Percentiles rank a stretch among this genome's conserved stretches.
Conservation (phyloP, 2,797 vertebrate genomes). For the Enteromius fasciolatus region DNA sequence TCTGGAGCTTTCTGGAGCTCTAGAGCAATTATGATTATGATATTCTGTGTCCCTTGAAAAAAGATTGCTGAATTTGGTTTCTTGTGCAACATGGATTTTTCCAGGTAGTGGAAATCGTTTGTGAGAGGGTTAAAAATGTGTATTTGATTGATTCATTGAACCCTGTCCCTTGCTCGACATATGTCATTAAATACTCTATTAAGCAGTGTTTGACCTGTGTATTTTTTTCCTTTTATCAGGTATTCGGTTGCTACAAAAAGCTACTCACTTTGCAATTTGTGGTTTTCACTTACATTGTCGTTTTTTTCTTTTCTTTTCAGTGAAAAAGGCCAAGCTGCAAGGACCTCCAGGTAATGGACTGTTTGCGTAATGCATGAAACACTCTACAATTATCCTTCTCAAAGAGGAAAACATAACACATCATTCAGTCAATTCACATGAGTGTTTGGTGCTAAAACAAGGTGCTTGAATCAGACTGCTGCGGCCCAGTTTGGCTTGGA, state of each 20-base stretch:
- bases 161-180: background rate
- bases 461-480: constrained; percentile 19
- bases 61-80: background rate
- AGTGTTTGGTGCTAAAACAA: constrained; percentile 27
- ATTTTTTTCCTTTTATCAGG: background rate
- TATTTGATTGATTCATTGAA: background rate
- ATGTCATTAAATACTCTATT: background rate
- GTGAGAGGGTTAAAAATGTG: background rate
- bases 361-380: constrained; percentile 9
- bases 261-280: background rate
- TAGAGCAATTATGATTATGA: background rate
- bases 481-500: constrained; percentile 69
- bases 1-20: background rate
- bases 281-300: constrained; percentile 46
- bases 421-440: constrained; percentile 1
- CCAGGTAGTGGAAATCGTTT: background rate
- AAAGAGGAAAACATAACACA: constrained; percentile 15
- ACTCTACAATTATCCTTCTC: constrained; percentile 1
- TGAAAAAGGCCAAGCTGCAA: constrained; percentile 81
- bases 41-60: background rate
- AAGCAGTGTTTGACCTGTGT: background rate
- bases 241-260: background rate
- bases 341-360: constrained; percentile 79
- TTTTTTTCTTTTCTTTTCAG: constrained; percentile 67
- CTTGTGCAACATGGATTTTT: background rate